Evolutionary conservation across 1,140 invertebrate species (phyloP).

Genomic region (Rhopalosiphum padi): DNA sequence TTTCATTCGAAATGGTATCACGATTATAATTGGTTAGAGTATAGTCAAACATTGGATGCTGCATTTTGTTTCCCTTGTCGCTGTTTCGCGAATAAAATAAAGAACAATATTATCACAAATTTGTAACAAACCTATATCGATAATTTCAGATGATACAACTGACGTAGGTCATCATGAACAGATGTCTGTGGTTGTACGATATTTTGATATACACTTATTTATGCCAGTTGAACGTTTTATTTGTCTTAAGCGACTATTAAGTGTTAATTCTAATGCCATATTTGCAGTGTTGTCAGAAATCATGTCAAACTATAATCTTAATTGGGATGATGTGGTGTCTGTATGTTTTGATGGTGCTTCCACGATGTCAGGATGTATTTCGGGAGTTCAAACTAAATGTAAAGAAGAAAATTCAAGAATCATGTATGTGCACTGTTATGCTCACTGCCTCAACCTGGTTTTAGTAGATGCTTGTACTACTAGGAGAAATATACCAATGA

Average conservation of each 20-base stretch:
- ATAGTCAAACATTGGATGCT: too few species aligned
- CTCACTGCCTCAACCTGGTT: not conserved
- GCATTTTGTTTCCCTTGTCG: too few species aligned
- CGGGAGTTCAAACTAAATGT: constrained; percentile 40
- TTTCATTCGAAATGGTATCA: too few species aligned
- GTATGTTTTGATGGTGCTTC: constrained; percentile 51
- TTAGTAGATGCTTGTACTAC: constrained; percentile 3
- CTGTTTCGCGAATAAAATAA: too few species aligned
- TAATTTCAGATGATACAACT: not conserved
- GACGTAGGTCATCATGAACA: not conserved
- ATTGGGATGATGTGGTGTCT: not conserved
- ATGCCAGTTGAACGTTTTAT: not conserved
- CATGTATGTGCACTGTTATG: not conserved
- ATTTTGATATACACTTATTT: not conserved
- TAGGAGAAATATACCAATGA: not conserved
- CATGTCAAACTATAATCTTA: not conserved
- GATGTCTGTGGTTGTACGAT: not conserved
- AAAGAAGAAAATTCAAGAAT: constrained; percentile 8
- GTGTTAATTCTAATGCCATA: not conserved
- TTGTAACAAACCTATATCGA: too few species aligned
- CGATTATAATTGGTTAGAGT: too few species aligned
- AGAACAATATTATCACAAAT: too few species aligned
- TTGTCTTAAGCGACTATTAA: not conserved
- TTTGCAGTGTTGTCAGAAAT: not conserved
- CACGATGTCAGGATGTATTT: constrained; percentile 44